Conservation (phyloP, 2,888 invertebrate genomes). For the Epicampocera succincta region DNA sequence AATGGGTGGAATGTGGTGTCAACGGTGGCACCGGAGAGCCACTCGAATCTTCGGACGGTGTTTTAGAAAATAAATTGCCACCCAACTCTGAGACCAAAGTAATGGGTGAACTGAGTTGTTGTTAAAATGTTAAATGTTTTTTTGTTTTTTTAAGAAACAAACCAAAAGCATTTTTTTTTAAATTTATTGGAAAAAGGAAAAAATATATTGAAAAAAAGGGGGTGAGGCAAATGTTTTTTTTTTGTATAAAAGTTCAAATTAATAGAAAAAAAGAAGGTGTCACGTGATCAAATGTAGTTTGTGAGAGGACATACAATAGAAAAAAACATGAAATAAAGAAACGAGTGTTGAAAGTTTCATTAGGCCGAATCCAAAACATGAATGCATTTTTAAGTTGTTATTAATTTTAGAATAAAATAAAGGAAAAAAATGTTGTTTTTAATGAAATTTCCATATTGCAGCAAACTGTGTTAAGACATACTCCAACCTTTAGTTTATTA, state of each 20-base stretch:
- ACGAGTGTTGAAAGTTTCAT: constrained; percentile 41
- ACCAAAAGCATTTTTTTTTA: constrained; percentile 37
- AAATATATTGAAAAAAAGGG: constrained; percentile 24
- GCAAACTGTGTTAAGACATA: constrained; percentile 3
- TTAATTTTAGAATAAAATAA: constrained; percentile 61
- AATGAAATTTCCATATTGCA: constrained; percentile 2
- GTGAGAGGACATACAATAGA: background rate
- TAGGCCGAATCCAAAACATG: constrained; percentile 65
- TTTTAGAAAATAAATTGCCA: constrained; percentile 96
- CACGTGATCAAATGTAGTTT: constrained; percentile 40
- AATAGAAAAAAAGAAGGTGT: constrained; percentile 41
- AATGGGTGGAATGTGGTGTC: constrained; percentile 83
- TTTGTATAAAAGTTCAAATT: background rate
- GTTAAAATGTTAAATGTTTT: constrained; percentile 66
- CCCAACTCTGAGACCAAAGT: constrained; percentile 97
- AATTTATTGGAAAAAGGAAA: constrained; percentile 24
- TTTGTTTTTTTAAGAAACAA: constrained; percentile 21
- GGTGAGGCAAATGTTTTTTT: constrained; percentile 6
- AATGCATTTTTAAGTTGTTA: constrained; percentile 60
- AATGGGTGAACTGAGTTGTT: constrained; percentile 89
- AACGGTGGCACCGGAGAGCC: constrained; percentile 86
- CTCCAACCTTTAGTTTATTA: background rate
- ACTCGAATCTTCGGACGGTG: constrained; percentile 94
- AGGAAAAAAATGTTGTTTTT: constrained; percentile 53
- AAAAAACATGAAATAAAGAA: constrained; percentile 22